Evolutionary conservation across 1,140 invertebrate species (phyloP).

Genomic region (Calliphora vicina): DNA sequence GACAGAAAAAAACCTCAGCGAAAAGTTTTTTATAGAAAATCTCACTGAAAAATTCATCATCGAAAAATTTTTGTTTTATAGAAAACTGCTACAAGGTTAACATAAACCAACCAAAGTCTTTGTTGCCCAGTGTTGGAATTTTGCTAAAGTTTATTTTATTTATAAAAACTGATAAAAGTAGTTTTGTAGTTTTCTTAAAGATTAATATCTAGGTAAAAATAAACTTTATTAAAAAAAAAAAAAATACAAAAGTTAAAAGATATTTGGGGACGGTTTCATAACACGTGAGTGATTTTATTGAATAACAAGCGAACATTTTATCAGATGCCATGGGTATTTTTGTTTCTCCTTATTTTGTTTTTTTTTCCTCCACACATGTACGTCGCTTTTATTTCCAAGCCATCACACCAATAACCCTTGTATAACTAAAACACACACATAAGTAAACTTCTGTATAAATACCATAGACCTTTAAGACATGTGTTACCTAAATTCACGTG

Average conservation of each 20-base stretch:
- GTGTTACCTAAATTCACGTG: background rate
- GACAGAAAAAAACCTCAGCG: too few species aligned
- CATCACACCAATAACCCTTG: background rate
- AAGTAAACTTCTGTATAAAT: background rate
- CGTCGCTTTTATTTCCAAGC: background rate
- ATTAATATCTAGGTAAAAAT: too few species aligned
- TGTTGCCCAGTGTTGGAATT: too few species aligned
- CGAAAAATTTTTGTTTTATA: too few species aligned
- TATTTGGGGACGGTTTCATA: background rate
- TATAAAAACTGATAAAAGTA: too few species aligned
- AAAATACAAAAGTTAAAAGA: background rate
- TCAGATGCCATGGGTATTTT: background rate
- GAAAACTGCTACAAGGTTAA: too few species aligned
- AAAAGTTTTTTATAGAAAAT: too few species aligned
- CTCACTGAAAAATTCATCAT: too few species aligned
- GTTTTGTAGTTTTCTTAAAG: too few species aligned
- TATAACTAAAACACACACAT: too few species aligned
- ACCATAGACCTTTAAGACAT: background rate
- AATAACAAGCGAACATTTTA: conserved; percentile 1
- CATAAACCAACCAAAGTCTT: too few species aligned
- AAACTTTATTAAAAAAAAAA: background rate
- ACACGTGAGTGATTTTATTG: conserved; percentile 13
- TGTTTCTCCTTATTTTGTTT: background rate
- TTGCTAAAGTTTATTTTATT: too few species aligned
- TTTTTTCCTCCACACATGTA: background rate